These are phyloP conservation scores for Autographa pulchrina DNA, from an alignment of 2,888 invertebrate genomes.

Conservation along the genomic window DNA sequence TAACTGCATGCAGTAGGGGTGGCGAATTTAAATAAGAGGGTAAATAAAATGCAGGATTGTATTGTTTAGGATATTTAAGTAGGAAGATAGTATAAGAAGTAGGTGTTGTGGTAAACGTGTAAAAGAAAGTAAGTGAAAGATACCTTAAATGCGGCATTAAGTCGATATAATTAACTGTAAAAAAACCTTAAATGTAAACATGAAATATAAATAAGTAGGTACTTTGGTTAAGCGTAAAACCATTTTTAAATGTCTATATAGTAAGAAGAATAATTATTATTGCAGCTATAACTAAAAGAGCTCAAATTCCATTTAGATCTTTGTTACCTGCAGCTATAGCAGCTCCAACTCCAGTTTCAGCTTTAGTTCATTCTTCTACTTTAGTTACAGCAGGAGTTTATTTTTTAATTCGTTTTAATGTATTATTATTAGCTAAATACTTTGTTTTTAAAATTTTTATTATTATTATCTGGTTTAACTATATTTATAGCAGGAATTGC, in stretches of 20 bases:
- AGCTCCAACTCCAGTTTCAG: conserved; percentile 93
- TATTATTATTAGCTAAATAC: conserved; percentile 80
- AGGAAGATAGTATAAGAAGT: too few relatives aligned
- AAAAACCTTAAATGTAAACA: too few relatives aligned
- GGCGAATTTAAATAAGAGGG: background rate
- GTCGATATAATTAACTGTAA: too few relatives aligned
- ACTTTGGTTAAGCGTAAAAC: too few relatives aligned
- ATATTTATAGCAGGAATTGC: conserved; percentile 90
- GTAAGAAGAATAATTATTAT: conserved; percentile 83
- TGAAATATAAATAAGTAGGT: too few relatives aligned
- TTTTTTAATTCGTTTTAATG: conserved; percentile 92
- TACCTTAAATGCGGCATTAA: too few relatives aligned
- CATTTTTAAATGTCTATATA: too few relatives aligned
- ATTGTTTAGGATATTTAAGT: background rate
- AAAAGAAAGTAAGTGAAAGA: too few relatives aligned
- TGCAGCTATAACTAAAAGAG: conserved; percentile 93
- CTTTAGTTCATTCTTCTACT: conserved; percentile 93
- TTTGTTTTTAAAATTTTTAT: conserved; percentile 83
- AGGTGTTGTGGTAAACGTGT: too few relatives aligned
- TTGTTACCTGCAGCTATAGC: conserved; percentile 94
- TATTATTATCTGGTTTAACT: conserved; percentile 89
- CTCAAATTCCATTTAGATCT: conserved; percentile 94
- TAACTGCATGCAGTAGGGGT: background rate
- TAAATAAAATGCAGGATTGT: background rate
- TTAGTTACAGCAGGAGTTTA: conserved; percentile 94